Percentiles rank a stretch among this genome's conserved stretches.
Evolutionary conservation across 2,113 vertebrate species (phyloP).

Genomic region (Ramphastos sulfuratus): DNA sequence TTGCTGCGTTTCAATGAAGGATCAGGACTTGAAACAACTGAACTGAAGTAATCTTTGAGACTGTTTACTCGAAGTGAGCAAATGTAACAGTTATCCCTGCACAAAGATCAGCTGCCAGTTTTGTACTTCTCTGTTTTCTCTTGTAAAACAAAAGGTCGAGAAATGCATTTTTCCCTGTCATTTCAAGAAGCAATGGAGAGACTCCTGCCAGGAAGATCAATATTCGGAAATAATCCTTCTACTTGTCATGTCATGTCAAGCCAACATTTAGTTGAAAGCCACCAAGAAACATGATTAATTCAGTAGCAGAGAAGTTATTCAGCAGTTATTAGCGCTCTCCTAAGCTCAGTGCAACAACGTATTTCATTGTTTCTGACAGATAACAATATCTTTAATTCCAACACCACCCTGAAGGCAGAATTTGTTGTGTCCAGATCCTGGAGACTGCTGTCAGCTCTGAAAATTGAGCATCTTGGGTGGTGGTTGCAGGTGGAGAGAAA

Average conservation of each 20-base stretch:
- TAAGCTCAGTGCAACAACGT: not conserved
- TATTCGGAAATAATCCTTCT: not conserved
- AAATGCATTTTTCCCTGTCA: not conserved
- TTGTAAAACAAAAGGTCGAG: not conserved
- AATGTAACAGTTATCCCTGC: not conserved
- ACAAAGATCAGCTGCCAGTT: not conserved
- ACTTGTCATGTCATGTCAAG: not conserved
- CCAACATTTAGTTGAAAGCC: not conserved
- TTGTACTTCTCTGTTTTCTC: not conserved
- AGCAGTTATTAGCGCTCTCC: not conserved
- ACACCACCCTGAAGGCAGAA: not conserved
- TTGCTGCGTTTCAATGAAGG: not conserved
- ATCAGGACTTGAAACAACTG: too few species aligned
- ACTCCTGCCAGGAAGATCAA: not conserved
- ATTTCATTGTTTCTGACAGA: not conserved
- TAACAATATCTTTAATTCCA: not conserved
- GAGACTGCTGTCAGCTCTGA: not conserved
- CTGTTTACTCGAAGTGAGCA: not conserved
- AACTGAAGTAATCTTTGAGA: not conserved
- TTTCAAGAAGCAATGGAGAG: not conserved
- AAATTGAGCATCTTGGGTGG: not conserved
- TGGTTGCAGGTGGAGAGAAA: not conserved
- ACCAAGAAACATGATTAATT: not conserved
- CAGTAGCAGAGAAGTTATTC: not conserved
- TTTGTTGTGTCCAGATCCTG: not conserved